Evolutionary conservation across 2,797 vertebrate species (phyloP).

Genomic region (Gymnopithys bicolor): DNA sequence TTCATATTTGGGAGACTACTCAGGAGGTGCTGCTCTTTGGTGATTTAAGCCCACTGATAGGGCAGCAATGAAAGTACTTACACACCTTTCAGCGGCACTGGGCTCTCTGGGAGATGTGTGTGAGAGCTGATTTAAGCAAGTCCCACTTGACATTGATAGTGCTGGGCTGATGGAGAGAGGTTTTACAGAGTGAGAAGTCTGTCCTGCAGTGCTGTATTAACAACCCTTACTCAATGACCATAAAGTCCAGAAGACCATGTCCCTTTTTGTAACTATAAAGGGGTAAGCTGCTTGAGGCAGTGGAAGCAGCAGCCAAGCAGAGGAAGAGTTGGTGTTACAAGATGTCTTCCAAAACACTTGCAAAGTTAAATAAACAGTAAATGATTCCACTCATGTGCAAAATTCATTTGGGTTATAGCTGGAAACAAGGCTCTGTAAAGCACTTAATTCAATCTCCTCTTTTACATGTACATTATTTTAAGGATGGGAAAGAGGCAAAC

Average conservation of each 20-base stretch:
- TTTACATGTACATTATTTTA: not conserved
- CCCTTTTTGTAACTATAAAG: not conserved
- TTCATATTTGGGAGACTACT: not conserved
- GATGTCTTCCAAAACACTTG: slow-evolving; percentile 50
- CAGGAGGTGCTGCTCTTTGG: not conserved
- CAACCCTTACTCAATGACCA: not conserved
- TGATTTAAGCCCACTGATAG: not conserved
- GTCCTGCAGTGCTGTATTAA: not conserved
- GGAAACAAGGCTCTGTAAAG: slow-evolving; percentile 29
- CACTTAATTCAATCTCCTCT: slow-evolving; percentile 12
- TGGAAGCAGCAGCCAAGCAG: slow-evolving; percentile 28
- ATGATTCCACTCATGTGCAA: slow-evolving; percentile 10
- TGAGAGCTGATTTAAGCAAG: not conserved
- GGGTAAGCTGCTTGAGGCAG: not conserved
- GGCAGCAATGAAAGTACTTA: not conserved
- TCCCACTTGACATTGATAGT: not conserved
- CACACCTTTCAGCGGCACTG: fast-evolving
- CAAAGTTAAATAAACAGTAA: slow-evolving; percentile 41
- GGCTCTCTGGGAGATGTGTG: not conserved
- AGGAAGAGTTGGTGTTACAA: not conserved
- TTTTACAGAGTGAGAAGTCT: not conserved
- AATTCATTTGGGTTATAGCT: slow-evolving; percentile 27
- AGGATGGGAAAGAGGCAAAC: not conserved
- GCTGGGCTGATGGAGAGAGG: not conserved
- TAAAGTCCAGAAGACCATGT: not conserved